Base-by-base conservation (phyloP, 2,888 invertebrate genomes). In the Lochmaea crataegi region DNA sequence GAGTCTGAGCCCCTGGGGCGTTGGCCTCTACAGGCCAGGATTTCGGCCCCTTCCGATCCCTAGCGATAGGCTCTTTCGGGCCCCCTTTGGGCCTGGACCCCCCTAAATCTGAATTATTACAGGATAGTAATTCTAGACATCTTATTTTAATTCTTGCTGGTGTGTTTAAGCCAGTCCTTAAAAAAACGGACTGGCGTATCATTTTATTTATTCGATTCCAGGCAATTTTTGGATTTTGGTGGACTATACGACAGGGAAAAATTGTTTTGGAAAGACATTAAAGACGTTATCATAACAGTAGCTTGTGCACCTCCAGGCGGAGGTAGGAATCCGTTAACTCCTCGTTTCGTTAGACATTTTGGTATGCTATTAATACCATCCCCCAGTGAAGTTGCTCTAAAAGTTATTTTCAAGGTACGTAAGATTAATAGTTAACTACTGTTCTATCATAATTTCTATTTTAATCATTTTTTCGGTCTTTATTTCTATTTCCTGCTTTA, bases 261-360 rank as follows among this genome's bases (percentile, higher is more conserved):
- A 83, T 86, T 96, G 61, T 95, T 93, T 84, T 97, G 96, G 96
- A 96, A 95, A 84, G 91, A 92, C 10, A 92, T 97, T n/a, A 87
- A 92, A 75, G 94, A 96, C 85, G 93, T 96, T 53, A 92, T 95
- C 0, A 86, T 97, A 67, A 90, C 93, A 0, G 92, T 93, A 58
- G 96, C 96, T 71, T 96, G 97, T 85, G 95, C 94, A 0, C 97
- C 97, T 0, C 96, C 97, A 0, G 96, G 97, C 0, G 97, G 97
- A 11, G 97, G 97, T 0, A 89, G 96, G 63, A 95, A 96, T 83
- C 93, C 94, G 11, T 88, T 97, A 14, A 95, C 96, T 0, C 92
- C 93, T 0, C 89, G 96, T 79, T 96, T 96, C 85, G 91, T 96
- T 2, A 89, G 97, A 5, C 97, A 97, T 87, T 97, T 97, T 86